Conservation (phyloP, 2,888 invertebrate species). For the Theristus sp. region DNA sequence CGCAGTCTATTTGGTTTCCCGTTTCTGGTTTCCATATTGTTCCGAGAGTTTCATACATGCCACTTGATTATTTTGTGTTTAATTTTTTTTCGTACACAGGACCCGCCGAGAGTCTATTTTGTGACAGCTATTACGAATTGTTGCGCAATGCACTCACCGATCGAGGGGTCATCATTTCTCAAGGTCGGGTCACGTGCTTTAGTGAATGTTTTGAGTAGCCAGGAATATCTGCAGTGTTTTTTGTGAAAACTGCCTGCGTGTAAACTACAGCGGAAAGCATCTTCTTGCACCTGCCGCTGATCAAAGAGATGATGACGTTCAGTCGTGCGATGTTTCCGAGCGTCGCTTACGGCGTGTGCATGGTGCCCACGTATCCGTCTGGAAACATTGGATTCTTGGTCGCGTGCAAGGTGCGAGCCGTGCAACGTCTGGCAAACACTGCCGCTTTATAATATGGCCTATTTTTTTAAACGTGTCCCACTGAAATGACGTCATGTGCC, state of each 20-base stretch:
- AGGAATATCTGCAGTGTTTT: too few species aligned
- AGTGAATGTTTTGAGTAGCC: too few species aligned
- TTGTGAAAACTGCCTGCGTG: background rate
- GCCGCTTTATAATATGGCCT: too few species aligned
- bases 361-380: slow-evolving; percentile 85
- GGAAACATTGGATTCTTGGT: slow-evolving; percentile 90
- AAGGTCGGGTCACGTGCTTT: slow-evolving; percentile 40
- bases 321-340: slow-evolving; percentile 58
- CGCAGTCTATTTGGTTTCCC: too few species aligned
- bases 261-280: slow-evolving; percentile 46
- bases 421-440: background rate
- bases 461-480: too few species aligned
- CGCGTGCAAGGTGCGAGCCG: slow-evolving; percentile 44
- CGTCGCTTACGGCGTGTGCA: slow-evolving; percentile 57
- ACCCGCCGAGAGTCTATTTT: background rate
- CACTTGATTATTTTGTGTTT: too few species aligned
- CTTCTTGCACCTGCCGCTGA: slow-evolving; percentile 53
- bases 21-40: too few species aligned
- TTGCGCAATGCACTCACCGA: slow-evolving; percentile 63
- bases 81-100: too few species aligned
- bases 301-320: slow-evolving; percentile 52
- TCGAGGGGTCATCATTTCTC: slow-evolving; percentile 79
- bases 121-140: slow-evolving; percentile 42
- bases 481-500: too few species aligned
- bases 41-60: too few species aligned